phyloP scores from a whole-genome alignment of 2,888 invertebrate species.

The Mythimna lalbum region DNA sequence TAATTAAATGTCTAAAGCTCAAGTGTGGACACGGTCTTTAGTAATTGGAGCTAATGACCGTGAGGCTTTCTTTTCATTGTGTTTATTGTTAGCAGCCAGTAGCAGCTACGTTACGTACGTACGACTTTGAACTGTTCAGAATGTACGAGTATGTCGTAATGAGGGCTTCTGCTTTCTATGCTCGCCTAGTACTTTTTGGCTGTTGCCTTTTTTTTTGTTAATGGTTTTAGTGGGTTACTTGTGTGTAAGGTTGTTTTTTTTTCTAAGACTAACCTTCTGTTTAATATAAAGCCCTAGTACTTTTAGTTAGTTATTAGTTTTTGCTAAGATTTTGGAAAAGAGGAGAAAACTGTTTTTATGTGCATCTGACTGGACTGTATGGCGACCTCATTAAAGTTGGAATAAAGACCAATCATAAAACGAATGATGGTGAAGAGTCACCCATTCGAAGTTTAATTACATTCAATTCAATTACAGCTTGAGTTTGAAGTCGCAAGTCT shows the following conservation, averaged over 20 bases:
- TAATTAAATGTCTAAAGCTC: conserved; percentile 42
- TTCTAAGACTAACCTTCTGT: too few relatives aligned
- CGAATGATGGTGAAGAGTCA: not conserved
- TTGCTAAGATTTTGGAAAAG: too few relatives aligned
- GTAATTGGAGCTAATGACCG: conserved; percentile 63
- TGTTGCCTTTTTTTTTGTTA: not conserved
- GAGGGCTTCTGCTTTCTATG: conserved; percentile 16
- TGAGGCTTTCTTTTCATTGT: conserved; percentile 61
- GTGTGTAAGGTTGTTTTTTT: too few relatives aligned
- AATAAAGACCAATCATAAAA: too few relatives aligned
- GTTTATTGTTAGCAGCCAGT: conserved; percentile 39
- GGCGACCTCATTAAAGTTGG: too few relatives aligned
- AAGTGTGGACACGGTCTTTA: conserved; percentile 48
- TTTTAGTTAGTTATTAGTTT: too few relatives aligned
- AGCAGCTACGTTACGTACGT: conserved; percentile 6
- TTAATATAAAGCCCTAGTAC: too few relatives aligned
- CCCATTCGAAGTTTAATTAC: not conserved
- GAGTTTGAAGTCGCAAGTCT: too few relatives aligned
- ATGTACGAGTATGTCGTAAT: not conserved
- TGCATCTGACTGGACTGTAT: too few relatives aligned
- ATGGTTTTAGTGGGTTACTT: too few relatives aligned
- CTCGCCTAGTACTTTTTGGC: not conserved
- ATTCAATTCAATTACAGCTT: not conserved
- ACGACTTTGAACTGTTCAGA: conserved; percentile 11
- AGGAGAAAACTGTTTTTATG: too few relatives aligned